Percentiles rank a stretch among this genome's conserved stretches.
Conservation (phyloP, 2,113 vertebrate species). For the Mastomys coucha region DNA sequence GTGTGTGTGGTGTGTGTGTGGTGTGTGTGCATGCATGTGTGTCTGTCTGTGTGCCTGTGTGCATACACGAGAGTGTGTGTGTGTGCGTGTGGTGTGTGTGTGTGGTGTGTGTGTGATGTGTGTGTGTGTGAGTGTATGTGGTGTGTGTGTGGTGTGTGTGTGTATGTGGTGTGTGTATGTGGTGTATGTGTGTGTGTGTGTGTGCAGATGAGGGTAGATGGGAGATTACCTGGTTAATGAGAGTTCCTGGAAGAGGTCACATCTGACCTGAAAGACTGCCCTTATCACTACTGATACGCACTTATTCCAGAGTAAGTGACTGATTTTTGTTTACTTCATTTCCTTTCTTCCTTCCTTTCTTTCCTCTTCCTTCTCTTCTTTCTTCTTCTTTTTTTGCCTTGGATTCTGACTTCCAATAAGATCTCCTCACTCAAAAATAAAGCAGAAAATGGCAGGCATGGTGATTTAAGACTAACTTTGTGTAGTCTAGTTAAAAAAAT, state of each 20-base stretch:
- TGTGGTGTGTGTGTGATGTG: background rate
- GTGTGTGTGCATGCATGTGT: background rate
- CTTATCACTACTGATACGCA: background rate
- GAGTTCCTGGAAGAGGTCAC: background rate
- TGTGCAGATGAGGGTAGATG: background rate
- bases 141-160: too few species aligned
- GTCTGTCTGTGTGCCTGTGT: background rate
- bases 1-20: background rate
- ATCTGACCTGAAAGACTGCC: background rate
- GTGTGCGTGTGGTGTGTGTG: background rate
- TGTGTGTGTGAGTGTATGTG: too few species aligned
- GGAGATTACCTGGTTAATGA: background rate
- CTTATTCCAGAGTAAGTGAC: background rate
- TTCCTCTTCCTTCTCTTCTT: background rate
- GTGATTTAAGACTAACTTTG: background rate
- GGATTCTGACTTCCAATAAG: slow-evolving; percentile 23
- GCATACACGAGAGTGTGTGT: background rate
- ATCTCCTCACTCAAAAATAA: background rate
- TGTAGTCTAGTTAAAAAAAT: background rate
- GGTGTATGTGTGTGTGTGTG: too few species aligned
- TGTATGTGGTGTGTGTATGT: background rate
- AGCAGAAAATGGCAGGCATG: background rate
- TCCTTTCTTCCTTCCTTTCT: background rate
- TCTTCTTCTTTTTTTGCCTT: background rate
- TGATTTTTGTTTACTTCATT: background rate